Evolutionary conservation across 2,888 invertebrate species (phyloP), one percentile per base, ranked within the genome.

Genomic region (Xestobium rufovillosum): DNA sequence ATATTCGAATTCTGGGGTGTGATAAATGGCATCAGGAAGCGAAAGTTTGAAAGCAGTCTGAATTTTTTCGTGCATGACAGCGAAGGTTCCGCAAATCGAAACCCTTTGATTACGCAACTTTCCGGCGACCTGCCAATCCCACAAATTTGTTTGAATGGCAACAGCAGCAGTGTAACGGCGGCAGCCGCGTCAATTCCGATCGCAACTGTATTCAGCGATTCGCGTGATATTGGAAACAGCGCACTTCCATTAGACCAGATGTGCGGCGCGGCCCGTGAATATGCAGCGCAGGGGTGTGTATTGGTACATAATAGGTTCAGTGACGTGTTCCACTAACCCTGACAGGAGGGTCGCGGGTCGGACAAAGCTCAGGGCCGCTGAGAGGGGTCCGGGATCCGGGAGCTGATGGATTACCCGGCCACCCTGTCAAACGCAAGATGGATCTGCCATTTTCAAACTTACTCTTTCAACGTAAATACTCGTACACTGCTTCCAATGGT

Each of bases 251-350:
- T 63, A 62, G 61, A 56, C 59, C 63, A 53, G 53, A 55, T 53
- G 55, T 60, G 60, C 56, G 52, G 53, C 49, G 48, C 51, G 49
- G 51, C 43, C 55, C 49, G 57, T 53, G 54, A 53, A 55, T 53
- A 53, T 52, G 52, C 53, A 53, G 25, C 19, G 14, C 33, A 38
- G 33, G 41, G 41, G 41, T 41, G 42, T 31, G 31, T 31, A 31
- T 31, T 15, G 63, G 63, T 63, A 65, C 64, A 66, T 66, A 66
- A 66, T 66, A 65, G 65, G 65, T 66, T 65, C 66, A 64, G 63
- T 65, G 66, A 65, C 65, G 66, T 66, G 66, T 66, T 66, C 66
- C 60, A 66, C 61, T 66, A 66, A 66, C 66, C 65, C 65, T 64
- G 65, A 62, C 63, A 59, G 63, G 60, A 60, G 63, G 61, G 61